Conservation (phyloP, 2,797 vertebrate species). For the Cyprinodon diabolis region DNA sequence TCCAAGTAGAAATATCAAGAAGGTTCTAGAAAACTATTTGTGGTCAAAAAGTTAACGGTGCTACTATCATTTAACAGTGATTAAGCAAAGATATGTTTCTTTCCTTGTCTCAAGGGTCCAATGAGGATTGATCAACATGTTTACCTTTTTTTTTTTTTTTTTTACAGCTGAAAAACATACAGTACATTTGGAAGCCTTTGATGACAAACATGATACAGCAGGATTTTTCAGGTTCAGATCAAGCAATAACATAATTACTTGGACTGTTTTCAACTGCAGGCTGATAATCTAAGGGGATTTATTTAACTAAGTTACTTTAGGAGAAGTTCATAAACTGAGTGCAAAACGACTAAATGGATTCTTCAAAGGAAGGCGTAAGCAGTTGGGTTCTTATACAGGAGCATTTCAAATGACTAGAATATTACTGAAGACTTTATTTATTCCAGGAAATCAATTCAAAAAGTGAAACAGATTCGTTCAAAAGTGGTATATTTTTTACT, state of each 20-base stretch:
- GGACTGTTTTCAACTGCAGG: background rate
- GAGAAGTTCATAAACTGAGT: conserved; percentile 12
- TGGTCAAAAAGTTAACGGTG: conserved; percentile 52
- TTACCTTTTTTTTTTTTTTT: background rate
- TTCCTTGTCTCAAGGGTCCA: conserved; percentile 47
- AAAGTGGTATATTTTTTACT: background rate
- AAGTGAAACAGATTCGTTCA: background rate
- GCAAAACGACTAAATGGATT: conserved; percentile 12
- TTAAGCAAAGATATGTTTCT: conserved; percentile 24
- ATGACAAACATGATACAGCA: conserved; percentile 19
- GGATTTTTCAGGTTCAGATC: conserved; percentile 35
- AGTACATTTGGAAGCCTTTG: conserved; percentile 10
- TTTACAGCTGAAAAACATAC: background rate
- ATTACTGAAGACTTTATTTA: background rate
- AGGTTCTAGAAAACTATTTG: conserved; percentile 46
- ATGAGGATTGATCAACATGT: conserved; percentile 37
- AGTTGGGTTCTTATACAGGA: conserved; percentile 37
- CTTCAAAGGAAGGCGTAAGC: conserved; percentile 10
- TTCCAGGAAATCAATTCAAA: background rate
- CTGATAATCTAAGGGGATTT: background rate
- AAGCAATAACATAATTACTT: background rate
- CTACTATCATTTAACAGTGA: conserved; percentile 20
- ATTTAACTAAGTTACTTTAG: background rate
- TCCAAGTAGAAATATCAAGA: conserved; percentile 65
- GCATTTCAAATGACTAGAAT: background rate